A percentile compares a stretch with the other conserved stretches of the same genome.
These are phyloP conservation scores for Cynaeus angustus DNA, from an alignment of 2,888 invertebrate genomes.

Conservation along the genomic window DNA sequence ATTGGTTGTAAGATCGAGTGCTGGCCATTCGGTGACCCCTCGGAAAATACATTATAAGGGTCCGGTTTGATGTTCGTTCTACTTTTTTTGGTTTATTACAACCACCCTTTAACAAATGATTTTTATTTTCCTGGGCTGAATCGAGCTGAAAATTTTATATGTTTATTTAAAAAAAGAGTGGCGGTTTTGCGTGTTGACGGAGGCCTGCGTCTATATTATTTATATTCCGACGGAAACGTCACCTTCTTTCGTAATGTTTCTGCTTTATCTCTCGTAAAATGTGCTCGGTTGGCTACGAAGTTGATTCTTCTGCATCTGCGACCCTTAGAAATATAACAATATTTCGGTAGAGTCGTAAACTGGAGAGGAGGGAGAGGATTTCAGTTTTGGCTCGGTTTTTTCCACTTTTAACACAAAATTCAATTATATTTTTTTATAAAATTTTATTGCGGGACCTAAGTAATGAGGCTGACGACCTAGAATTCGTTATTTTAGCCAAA, in stretches of 20 bases:
- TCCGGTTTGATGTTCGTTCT: conserved; percentile 42
- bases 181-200: conserved; percentile 37
- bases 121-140: conserved; percentile 11
- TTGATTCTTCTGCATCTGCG: conserved; percentile 42
- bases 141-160: conserved; percentile 27
- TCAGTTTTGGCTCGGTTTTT: conserved; percentile 1
- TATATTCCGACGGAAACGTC: conserved; percentile 56
- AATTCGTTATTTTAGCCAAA: too few species aligned
- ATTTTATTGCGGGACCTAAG: too few species aligned
- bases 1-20: conserved; percentile 68
- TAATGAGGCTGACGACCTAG: too few species aligned
- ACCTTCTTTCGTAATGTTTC: conserved; percentile 61
- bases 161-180: conserved; percentile 30
- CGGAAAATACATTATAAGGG: conserved; percentile 64
- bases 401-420: too few species aligned
- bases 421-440: too few species aligned
- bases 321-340: conserved; percentile 42
- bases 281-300: conserved; percentile 56
- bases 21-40: conserved; percentile 67
- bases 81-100: conserved; percentile 43
- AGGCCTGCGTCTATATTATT: conserved; percentile 52
- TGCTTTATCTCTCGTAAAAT: conserved; percentile 66
- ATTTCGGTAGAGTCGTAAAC: conserved; percentile 33
- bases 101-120: conserved; percentile 30
- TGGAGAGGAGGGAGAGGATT: neutral